A percentile compares a stretch with the other conserved stretches of the same genome.
phyloP scores from a whole-genome alignment of 2,797 vertebrate genomes.

The Mormyrops boulengeri region DNA sequence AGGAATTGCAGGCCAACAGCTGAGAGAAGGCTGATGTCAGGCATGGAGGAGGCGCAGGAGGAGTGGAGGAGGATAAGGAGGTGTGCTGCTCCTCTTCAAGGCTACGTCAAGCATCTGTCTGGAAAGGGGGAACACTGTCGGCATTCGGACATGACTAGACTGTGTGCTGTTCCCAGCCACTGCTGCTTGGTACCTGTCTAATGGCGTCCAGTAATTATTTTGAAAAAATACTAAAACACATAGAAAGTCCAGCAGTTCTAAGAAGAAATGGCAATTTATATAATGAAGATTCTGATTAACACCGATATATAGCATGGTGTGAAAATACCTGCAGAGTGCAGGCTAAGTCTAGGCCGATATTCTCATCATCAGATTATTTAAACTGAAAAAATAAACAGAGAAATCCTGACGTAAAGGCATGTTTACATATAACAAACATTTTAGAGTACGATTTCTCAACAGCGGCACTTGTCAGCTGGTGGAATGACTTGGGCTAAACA shows the following conservation, averaged over 20 bases:
- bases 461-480: neutral
- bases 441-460: neutral
- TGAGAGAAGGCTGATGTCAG: neutral
- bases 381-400: neutral
- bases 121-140: neutral
- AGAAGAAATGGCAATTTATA: neutral
- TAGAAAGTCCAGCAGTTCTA: neutral
- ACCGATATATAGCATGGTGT: neutral
- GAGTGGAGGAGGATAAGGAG: neutral
- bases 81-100: neutral
- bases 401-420: neutral
- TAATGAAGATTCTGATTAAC: neutral
- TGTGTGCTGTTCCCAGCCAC: neutral
- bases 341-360: neutral
- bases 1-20: neutral
- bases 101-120: neutral
- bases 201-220: neutral
- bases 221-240: neutral
- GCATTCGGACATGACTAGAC: neutral
- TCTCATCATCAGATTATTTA: neutral
- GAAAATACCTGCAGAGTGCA: neutral
- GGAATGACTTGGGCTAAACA: neutral
- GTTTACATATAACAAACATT: slow-evolving; percentile 7
- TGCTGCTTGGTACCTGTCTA: neutral
- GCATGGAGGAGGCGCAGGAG: neutral